Conservation (phyloP, 2,113 vertebrate genomes). For the Corythoichthys haematopterus region DNA sequence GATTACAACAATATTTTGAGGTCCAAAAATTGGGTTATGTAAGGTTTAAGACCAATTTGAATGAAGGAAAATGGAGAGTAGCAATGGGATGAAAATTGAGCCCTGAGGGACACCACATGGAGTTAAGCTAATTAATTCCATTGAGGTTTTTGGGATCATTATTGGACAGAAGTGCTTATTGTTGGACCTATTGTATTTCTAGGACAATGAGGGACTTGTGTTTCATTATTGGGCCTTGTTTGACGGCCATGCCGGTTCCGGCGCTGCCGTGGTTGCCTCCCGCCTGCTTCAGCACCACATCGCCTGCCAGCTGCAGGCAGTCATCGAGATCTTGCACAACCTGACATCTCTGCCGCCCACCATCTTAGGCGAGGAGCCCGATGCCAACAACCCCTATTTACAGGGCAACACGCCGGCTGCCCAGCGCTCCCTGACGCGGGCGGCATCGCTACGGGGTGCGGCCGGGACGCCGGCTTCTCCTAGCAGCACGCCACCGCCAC, state of each 20-base stretch:
- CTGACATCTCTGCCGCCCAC: slow-evolving; percentile 75
- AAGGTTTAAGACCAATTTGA: too few relatives aligned
- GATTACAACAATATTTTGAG: too few relatives aligned
- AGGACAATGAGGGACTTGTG: slow-evolving; percentile 76
- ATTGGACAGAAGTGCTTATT: neutral
- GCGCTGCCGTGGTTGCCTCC: slow-evolving; percentile 87
- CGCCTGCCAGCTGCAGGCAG: slow-evolving; percentile 85
- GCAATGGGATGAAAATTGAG: neutral
- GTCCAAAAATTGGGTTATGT: too few relatives aligned
- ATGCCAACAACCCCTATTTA: slow-evolving; percentile 62
- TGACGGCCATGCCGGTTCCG: slow-evolving; percentile 91
- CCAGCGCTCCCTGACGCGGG: slow-evolving; percentile 82
- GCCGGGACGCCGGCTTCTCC: slow-evolving; percentile 83
- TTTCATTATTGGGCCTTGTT: slow-evolving; percentile 97
- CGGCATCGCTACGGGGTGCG: slow-evolving; percentile 84
- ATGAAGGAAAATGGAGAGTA: neutral
- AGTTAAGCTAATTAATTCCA: too few relatives aligned
- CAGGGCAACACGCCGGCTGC: slow-evolving; percentile 56
- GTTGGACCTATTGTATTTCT: neutral
- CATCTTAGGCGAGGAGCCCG: slow-evolving; percentile 84
- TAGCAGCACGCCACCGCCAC: slow-evolving; percentile 79
- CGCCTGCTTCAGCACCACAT: slow-evolving; percentile 89
- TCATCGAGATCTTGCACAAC: slow-evolving; percentile 86
- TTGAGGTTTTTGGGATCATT: too few relatives aligned
- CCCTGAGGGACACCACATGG: neutral